phyloP scores from a whole-genome alignment of 2,888 invertebrate genomes.

The Tanytarsus gracilentus region DNA sequence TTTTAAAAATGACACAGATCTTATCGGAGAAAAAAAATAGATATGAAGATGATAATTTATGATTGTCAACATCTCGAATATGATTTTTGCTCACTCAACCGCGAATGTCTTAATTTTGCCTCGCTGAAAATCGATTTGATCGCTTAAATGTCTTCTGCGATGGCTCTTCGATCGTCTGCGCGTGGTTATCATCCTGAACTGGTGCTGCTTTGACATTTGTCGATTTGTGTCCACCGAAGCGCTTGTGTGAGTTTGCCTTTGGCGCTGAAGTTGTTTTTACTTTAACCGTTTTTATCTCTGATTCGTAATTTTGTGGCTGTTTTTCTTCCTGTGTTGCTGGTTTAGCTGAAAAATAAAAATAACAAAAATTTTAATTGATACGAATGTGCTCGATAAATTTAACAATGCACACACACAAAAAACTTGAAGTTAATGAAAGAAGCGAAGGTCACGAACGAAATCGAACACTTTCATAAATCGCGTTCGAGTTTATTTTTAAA shows the following conservation, averaged over 20 bases:
- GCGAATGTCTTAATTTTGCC: neutral
- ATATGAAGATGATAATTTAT: too few relatives aligned
- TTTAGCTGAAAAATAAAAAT: neutral
- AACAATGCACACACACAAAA: too few relatives aligned
- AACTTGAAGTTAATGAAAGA: too few relatives aligned
- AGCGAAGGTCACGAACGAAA: too few relatives aligned
- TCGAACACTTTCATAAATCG: too few relatives aligned
- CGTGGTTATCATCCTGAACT: conserved; percentile 11
- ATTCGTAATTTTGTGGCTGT: neutral
- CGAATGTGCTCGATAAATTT: too few relatives aligned
- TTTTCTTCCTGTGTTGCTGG: conserved; percentile 10
- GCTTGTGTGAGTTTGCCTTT: neutral
- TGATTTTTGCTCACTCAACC: neutral
- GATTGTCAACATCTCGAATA: too few relatives aligned
- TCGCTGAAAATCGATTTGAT: conserved; percentile 7
- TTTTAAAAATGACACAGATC: neutral
- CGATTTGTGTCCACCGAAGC: conserved; percentile 19
- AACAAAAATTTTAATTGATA: neutral
- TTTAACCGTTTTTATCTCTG: conserved; percentile 12
- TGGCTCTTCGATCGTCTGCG: conserved; percentile 16
- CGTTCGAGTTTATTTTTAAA: too few relatives aligned
- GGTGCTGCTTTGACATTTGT: conserved; percentile 22
- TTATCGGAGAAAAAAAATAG: too few relatives aligned
- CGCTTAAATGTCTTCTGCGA: conserved; percentile 3
- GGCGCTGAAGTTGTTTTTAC: neutral